Percentiles rank a stretch among this genome's conserved stretches.
Evolutionary conservation across 2,113 vertebrate species (phyloP).

Genomic region (Anser brachyrhynchus): DNA sequence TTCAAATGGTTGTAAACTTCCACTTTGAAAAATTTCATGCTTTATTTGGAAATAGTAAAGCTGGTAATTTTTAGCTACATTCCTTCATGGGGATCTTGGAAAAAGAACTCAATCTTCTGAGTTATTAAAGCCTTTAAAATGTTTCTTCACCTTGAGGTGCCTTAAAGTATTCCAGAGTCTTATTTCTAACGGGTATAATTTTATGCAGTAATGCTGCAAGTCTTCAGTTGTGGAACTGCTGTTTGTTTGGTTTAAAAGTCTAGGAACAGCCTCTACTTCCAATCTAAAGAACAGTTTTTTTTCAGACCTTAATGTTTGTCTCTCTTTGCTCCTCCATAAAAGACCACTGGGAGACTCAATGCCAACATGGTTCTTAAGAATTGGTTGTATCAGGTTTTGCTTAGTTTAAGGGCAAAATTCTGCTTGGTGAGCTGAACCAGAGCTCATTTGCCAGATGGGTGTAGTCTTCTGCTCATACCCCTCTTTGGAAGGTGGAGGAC

Average conservation of each 20-base stretch:
- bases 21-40: background rate
- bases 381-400: background rate
- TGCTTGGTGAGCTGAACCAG: background rate
- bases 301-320: background rate
- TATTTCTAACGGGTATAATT: background rate
- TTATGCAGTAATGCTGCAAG: background rate
- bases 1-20: background rate
- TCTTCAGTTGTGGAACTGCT: background rate
- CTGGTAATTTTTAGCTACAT: background rate
- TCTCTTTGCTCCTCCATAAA: background rate
- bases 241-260: background rate
- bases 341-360: background rate
- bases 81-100: background rate
- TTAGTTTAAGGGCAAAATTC: background rate
- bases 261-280: background rate
- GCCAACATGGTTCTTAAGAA: background rate
- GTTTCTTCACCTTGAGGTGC: conserved; percentile 33
- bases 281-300: background rate
- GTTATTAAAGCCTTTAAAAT: conserved; percentile 15
- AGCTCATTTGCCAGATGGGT: background rate
- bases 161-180: conserved; percentile 32
- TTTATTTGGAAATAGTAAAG: background rate
- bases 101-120: background rate
- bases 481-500: background rate
- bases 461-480: background rate